Base-by-base conservation (phyloP, 1,140 invertebrate genomes). In the Anagrus nilaparvatae region DNA sequence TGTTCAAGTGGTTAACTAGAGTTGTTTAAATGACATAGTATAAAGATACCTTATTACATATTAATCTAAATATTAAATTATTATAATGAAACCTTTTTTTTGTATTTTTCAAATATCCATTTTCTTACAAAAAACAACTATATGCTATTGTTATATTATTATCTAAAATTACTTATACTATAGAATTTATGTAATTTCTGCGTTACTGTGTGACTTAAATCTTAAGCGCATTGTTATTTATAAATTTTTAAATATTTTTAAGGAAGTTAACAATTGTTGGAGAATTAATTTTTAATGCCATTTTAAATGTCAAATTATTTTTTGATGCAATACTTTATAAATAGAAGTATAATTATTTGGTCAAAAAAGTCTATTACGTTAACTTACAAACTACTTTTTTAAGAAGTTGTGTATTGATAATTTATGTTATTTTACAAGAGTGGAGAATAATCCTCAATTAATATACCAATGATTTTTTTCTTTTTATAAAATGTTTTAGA, bases 91-190 rank as follows among this genome's bases (percentile, higher is more conserved):
- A 40, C 34, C 44, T 53, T 52, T 58, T 54, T 39, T 42, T 42
- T 50, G 19, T 32, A 27, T 42, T 27, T 48, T 43, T 37, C 51
- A 46, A 35, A 42, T 47, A 36, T 35, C 40, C 52, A 49, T 58
- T 53, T 54, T 43, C 43, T 60, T 55, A 54, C 8, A 47, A 40
- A 43, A 53, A 41, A 44, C 50, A 49, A 49, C 32, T 43, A 44
- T 47, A n/a, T n/a, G n/a, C n/a, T n/a, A n/a, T 58, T 40, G 43
- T 46, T 50, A 43, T 46, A 53, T 40, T 44, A 54, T 35, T 43
- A 52, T 48, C 46, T 48, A 36, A 49, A 25, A 42, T 33, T 46
- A 28, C 43, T 50, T 39, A 50, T 40, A 53, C 33, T 52, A 53
- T 48, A 51, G 34, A 39, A 45, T 47, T 47, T 42, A 27, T 23